A percentile compares a stretch with the other conserved stretches of the same genome.
phyloP scores from a whole-genome alignment of 2,888 invertebrate species.

The Drosophila hamatofila region DNA sequence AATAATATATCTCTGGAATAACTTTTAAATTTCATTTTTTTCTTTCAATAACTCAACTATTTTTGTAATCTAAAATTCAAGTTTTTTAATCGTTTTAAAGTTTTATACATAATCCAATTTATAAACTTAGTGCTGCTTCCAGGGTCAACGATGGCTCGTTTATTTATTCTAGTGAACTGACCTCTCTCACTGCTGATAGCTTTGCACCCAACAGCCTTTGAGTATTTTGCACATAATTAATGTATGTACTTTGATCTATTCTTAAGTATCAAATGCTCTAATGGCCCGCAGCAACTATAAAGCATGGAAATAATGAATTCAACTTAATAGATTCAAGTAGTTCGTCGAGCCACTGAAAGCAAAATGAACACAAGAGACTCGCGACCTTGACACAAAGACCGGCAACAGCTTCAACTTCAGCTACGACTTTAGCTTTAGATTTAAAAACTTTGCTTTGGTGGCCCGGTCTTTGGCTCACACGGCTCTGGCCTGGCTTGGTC shows the following conservation, averaged over 20 bases:
- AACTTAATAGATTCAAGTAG: slow-evolving; percentile 7
- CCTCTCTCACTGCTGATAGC: slow-evolving; percentile 26
- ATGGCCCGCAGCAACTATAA: not conserved
- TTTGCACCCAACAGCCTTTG: not conserved
- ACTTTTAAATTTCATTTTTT: too few relatives aligned
- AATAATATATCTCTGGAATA: too few relatives aligned
- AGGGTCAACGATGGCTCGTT: slow-evolving; percentile 9
- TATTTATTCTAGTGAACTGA: slow-evolving; percentile 35
- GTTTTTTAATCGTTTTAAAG: not conserved
- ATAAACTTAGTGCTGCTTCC: not conserved
- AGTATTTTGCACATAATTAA: slow-evolving; percentile 15
- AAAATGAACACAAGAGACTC: slow-evolving; percentile 31
- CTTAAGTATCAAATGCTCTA: slow-evolving; percentile 7
- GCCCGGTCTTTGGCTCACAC: slow-evolving; percentile 2
- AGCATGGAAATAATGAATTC: not conserved
- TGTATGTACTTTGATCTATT: slow-evolving; percentile 21
- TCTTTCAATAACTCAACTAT: not conserved
- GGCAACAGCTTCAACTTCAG: slow-evolving; percentile 52
- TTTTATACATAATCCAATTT: too few relatives aligned
- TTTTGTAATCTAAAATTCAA: not conserved
- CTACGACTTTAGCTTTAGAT: slow-evolving; percentile 5
- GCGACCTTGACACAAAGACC: slow-evolving; percentile 83
- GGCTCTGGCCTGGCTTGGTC: not conserved
- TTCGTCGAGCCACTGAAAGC: not conserved
- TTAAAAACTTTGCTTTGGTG: slow-evolving; percentile 38